Evolutionary conservation across 1,140 invertebrate genomes (phyloP), one percentile per base, ranked within the genome.

Genomic region (Trichonephila clavipes): DNA sequence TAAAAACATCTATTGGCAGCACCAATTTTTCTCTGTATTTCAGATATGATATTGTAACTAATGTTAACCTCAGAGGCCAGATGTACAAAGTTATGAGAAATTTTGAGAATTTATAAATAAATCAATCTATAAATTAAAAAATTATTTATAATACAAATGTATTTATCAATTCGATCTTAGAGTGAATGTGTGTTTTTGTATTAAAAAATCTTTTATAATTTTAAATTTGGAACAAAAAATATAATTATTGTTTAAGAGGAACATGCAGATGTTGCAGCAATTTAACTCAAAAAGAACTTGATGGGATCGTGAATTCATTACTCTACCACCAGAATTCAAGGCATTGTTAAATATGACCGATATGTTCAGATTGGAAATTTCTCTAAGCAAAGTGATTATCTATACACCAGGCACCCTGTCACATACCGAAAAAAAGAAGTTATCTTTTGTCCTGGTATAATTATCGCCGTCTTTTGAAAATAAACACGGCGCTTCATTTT

Each of bases 401-500:
- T 12, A 40, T 77, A 77, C 72, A 40, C 72, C 72, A 77, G 72
- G 40, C 28, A 77, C 72, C 72, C 24, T 18, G 72, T 77, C 72
- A 18, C 72, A 34, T 21, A 21, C 7, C 21, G 12, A 28, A 77
- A 77, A 77, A 77, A 40, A 4, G 34, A 34, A 34, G 72, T 28
- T 77, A 77, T 77, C 72, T 77, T 77, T 77, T 77, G 72, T 77
- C 72, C 34, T 0, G 34, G 2, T 40, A 28, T 77, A 77, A 77
- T 85, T 85, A 85, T 85, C 82, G 51, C 82, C 51, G 44, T 58
- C 82, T 85, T 85, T 64, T 34, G 18, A 64, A 64, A 64, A 87
- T 87, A 87, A 87, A 87, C 61, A 87, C 34, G 12, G 61, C 85
- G 28, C 34, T 87, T 87, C 82, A 85, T 87, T 64, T 34, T 40